These are phyloP conservation scores for Tiliacea aurago DNA, from an alignment of 2,888 invertebrate species.

Conservation along the genomic window DNA sequence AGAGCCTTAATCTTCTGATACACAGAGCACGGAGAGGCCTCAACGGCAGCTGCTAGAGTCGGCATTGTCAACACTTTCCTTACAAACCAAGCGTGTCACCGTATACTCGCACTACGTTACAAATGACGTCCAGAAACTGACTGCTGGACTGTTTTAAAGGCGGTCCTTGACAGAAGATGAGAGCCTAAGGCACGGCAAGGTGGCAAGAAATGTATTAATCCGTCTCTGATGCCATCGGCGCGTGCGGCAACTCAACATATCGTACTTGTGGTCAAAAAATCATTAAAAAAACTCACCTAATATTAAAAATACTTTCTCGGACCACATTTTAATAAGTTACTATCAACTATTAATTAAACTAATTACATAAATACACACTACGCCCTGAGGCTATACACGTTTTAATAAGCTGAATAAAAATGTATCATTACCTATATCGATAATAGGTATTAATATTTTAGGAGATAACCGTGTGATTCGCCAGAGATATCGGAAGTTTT, in stretches of 20 bases:
- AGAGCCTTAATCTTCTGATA: background rate
- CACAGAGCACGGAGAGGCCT: background rate
- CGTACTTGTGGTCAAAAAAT: background rate
- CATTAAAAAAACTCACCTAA: slow-evolving; percentile 41
- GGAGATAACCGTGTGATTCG: slow-evolving; percentile 17
- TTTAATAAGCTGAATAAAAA: slow-evolving; percentile 6
- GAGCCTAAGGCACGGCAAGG: too few relatives aligned
- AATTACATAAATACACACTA: slow-evolving; percentile 31
- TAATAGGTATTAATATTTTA: slow-evolving; percentile 26
- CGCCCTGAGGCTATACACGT: slow-evolving; percentile 8
- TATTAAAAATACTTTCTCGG: slow-evolving; percentile 35
- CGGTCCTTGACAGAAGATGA: background rate
- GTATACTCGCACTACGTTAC: background rate
- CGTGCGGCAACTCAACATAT: background rate
- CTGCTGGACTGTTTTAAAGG: background rate
- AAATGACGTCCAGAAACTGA: background rate
- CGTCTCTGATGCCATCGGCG: background rate
- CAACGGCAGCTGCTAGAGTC: background rate
- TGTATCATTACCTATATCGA: background rate
- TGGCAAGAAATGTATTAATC: background rate
- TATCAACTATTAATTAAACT: slow-evolving; percentile 10
- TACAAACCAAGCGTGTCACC: background rate
- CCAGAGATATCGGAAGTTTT: background rate
- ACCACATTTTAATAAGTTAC: slow-evolving; percentile 34
- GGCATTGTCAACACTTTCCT: background rate